These are phyloP conservation scores for Anthonomus grandis DNA, from an alignment of 1,140 invertebrate genomes.

Conservation along the genomic window DNA sequence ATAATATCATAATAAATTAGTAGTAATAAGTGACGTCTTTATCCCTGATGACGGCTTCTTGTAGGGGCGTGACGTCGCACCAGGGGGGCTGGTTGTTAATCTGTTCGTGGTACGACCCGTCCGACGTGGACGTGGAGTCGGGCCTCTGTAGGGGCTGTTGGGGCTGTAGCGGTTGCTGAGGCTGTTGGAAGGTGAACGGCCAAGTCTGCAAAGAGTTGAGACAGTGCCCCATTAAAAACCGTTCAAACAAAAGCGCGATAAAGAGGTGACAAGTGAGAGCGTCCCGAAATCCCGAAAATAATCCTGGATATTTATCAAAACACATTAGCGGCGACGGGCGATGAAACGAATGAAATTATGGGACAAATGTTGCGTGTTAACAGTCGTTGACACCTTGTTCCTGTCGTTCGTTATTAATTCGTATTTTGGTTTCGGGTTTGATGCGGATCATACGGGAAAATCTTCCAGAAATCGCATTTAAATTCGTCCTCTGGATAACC, in stretches of 20 bases:
- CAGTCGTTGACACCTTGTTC: constrained; percentile 8
- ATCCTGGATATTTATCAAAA: background rate
- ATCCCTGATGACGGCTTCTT: constrained; percentile 42
- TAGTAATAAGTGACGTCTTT: constrained; percentile 47
- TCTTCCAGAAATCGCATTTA: background rate
- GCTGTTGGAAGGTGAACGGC: constrained; percentile 45
- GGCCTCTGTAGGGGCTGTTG: constrained; percentile 23
- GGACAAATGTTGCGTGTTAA: constrained; percentile 5
- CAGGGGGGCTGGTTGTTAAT: constrained; percentile 26
- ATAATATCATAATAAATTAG: constrained; percentile 36
- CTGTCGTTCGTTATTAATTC: constrained; percentile 10
- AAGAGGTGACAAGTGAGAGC: background rate
- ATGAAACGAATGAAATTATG: too few species aligned
- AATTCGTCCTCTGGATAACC: background rate
- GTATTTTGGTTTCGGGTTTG: background rate
- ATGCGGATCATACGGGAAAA: background rate
- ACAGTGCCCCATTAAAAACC: background rate
- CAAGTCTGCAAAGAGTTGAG: constrained; percentile 44
- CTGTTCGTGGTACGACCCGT: constrained; percentile 28
- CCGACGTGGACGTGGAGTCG: constrained; percentile 37
- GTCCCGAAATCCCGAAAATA: background rate
- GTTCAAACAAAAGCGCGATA: background rate
- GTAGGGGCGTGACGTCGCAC: constrained; percentile 35
- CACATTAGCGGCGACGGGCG: background rate
- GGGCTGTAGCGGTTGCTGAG: constrained; percentile 19